Base-by-base conservation (phyloP, 2,113 vertebrate species). In the Istiophorus platypterus region DNA sequence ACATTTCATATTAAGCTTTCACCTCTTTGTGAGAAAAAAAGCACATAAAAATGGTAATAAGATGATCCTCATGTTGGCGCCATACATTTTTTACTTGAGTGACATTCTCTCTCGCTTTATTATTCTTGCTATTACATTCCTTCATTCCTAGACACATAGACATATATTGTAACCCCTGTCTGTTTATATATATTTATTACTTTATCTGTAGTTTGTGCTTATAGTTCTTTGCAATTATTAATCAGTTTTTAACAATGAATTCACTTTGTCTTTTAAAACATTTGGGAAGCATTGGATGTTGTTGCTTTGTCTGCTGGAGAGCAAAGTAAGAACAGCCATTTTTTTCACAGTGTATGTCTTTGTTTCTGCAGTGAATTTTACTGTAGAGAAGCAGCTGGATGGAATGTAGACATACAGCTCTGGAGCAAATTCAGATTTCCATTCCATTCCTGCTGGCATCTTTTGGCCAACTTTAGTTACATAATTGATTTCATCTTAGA, bases 41-140 rank as follows among this genome's bases (percentile, higher is more conserved):
- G 18, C 69, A 34, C 49, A 75, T 82, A 80, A 80, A 80, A 79
- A 82, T 72, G 41, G 65, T 72, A 72, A 68, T 73, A 76, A 65
- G 42, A 77, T 71, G n/a, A 12, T 52, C 20, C 42, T 68, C 8
- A 54, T 76, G n/a, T 47, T 37, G 26, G 72, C 70, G 31, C 52
- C 45, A 61, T 76, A 61, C 77, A 59, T 51, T n/a, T 47, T 80
- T 39, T 37, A 42, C 51, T 62, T 57, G 51, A 69, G 34, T 8
- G 20, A 72, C 5, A 8, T 42, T 78, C 39, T 29, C 4, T 15
- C 24, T 18, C 27, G 37, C 22, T 68, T 22, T 22, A 3, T 47
- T 67, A 24, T 29, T 34, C 41, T 59, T 14, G 0, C 27, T 58
- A 22, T 20, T 29, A 29, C 26, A 31, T 31, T 17, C 37, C 27